Evolutionary conservation across 2,888 invertebrate genomes (phyloP).

Genomic region (Camponotus fellah): DNA sequence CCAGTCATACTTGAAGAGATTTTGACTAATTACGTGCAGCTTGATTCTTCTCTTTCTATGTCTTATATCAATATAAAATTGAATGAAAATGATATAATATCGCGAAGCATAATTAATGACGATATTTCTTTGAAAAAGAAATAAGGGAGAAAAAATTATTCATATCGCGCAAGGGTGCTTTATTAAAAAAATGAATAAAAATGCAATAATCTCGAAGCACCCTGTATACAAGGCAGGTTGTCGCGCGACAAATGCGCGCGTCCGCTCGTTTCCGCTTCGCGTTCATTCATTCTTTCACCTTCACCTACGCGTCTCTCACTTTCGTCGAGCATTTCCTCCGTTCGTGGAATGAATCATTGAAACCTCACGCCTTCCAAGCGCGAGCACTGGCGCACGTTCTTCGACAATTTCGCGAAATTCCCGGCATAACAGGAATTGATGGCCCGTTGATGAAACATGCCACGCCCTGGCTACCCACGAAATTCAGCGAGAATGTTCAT

Average conservation of each 20-base stretch:
- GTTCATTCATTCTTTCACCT: constrained; percentile 74
- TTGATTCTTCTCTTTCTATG: neutral
- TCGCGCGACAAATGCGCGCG: constrained; percentile 62
- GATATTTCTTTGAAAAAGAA: neutral
- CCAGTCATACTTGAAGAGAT: neutral
- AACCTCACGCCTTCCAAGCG: constrained; percentile 58
- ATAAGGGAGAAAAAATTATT: neutral
- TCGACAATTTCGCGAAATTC: constrained; percentile 25
- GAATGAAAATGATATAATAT: neutral
- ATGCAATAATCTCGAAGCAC: neutral
- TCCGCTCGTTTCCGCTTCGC: constrained; percentile 72
- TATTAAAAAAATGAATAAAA: neutral
- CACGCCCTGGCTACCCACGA: neutral
- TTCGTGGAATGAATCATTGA: constrained; percentile 69
- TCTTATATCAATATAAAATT: neutral
- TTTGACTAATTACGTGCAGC: neutral
- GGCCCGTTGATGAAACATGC: neutral
- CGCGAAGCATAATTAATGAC: neutral
- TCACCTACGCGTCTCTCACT: constrained; percentile 68
- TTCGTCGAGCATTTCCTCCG: constrained; percentile 64
- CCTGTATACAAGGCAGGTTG: constrained; percentile 59
- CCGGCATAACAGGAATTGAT: neutral
- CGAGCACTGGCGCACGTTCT: constrained; percentile 3
- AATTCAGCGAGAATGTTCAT: neutral
- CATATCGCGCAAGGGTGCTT: neutral